Evolutionary conservation across 2,797 vertebrate species (phyloP).

Genomic region (Lutjanus argentimaculatus): DNA sequence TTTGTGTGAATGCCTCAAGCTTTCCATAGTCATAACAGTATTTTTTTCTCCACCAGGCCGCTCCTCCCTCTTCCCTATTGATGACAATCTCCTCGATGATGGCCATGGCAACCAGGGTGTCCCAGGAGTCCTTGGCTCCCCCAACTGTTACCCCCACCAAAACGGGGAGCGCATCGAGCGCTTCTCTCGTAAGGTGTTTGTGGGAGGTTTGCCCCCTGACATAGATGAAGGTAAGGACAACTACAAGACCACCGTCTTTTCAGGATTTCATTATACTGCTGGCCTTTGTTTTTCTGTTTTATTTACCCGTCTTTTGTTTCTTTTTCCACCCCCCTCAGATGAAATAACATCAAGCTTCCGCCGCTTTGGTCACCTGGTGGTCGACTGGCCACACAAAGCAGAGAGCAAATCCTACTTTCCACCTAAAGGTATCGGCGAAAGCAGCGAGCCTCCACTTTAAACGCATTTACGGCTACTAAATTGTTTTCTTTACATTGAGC

Average conservation of each 20-base stretch:
- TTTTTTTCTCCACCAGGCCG: slow-evolving; percentile 86
- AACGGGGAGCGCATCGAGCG: slow-evolving; percentile 97
- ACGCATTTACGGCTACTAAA: not conserved
- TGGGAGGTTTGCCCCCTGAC: slow-evolving; percentile 97
- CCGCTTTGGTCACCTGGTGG: slow-evolving; percentile 97
- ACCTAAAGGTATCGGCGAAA: slow-evolving; percentile 93
- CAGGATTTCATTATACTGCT: not conserved
- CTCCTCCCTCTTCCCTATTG: slow-evolving; percentile 97
- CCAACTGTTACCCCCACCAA: slow-evolving; percentile 94
- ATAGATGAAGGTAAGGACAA: slow-evolving; percentile 93
- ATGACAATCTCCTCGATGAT: slow-evolving; percentile 96
- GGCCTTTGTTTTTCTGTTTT: not conserved
- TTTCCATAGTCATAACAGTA: not conserved
- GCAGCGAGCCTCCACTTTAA: not conserved
- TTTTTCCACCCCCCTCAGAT: slow-evolving; percentile 80
- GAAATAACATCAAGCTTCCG: slow-evolving; percentile 99
- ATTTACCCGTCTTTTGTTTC: not conserved
- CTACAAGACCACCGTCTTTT: too few relatives aligned
- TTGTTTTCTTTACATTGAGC: not conserved
- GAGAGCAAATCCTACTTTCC: slow-evolving; percentile 99
- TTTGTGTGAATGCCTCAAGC: slow-evolving; percentile 6
- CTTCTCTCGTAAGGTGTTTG: slow-evolving; percentile 98
- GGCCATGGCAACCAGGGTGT: slow-evolving; percentile 94
- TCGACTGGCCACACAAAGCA: slow-evolving; percentile 99
- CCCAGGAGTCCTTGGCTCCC: slow-evolving; percentile 91